Evolutionary conservation across 2,797 vertebrate genomes (phyloP), one percentile per base, ranked within the genome.

Genomic region (Arrhamphus sclerolepis): DNA sequence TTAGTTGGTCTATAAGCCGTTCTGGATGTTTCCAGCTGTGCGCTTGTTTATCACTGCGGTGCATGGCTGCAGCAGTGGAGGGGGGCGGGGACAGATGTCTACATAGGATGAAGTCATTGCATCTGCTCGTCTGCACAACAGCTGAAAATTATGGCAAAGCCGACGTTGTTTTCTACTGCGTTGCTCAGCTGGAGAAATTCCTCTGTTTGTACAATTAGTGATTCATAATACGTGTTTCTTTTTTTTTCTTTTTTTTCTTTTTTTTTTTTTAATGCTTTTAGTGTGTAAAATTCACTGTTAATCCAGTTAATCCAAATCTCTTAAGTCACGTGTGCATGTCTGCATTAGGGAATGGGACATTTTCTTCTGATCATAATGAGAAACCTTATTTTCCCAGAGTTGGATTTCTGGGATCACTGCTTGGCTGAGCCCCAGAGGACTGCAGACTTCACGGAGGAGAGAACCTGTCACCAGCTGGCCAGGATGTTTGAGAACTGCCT

Each of bases 401-500:
- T 93, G 71, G 93, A 94, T 75, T 93, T 93, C 84, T 95, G 94
- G 95, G 93, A 94, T 82, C 89, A 87, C 73, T 91, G 91, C 68
- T 66, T 91, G 77, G 83, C 90, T 0, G 94, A 94, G 54, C 91
- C 92, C 14, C 92, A 89, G 72, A 81, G 92, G 65, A 87, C 62
- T 0, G 83, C 89, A 48, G 92, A 89, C 16, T 80, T 89, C 22
- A 75, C 83, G 0, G 94, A 94, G 74, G 94, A 95, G 70, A 74
- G 83, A n/a, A 88, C 90, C 0, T 95, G 93, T 78, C 92, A 92
- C 55, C 89, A 88, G 79, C 86, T 96, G 78, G 92, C 89, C 54
- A 91, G 87, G 74, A 89, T 94, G 90, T 90, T 96, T 21, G 95
- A 96, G 70, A 92, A 81, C 71, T 95, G 93, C 78, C 88, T 96